Evolutionary conservation across 2,113 vertebrate species (phyloP), one percentile per base, ranked within the genome.

Genomic region (Pteruthius melanotis): DNA sequence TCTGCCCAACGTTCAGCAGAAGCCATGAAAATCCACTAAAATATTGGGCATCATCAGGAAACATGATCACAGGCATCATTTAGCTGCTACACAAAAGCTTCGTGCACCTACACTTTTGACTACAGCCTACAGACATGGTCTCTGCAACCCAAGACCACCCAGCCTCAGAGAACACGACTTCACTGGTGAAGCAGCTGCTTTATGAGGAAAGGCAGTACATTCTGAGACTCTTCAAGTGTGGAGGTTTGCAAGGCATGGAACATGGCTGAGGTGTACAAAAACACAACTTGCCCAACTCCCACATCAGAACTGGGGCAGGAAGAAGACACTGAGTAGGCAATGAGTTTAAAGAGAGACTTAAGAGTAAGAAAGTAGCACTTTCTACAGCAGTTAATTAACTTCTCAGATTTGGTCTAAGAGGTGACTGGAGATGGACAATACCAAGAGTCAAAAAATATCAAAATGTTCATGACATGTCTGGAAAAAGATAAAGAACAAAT

Each of bases 271-370:
- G 11, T 13, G 33, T 49, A 37, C 52, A 82, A 74, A 81, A 39
- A 6, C 1, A 3, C 27, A 44, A 35, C 24, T 28, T 3, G 2
- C 14, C 15, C 4, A 2, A 61, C 28, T 45, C 39, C 26, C 26
- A n/a, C 37, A 63, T 63, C 22, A 50, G 13, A 83, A n/a, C 31
- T 53, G 11, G 15, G 42, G 21, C 31, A 81, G 19, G 16, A 87
- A 3, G 3, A 12, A 14, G n/a, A 44, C 49, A 49, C 31, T 27
- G 44, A 76, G 16, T 8, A 89, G 24, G 22, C 22, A 86, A 13
- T 3, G 24, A 66, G 1, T 71, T 79, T 83, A 83, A 75, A 88
- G 26, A 42, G 13, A 80, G 30, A 72, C 5, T 27, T 54, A 76
- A 68, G 33, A 42, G n/a, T 44, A 83, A 74, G 24, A 40, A 45